Evolutionary conservation across 2,797 vertebrate genomes (phyloP), one percentile per base, ranked within the genome.

Genomic region (Phrynocephalus vlangalii): DNA sequence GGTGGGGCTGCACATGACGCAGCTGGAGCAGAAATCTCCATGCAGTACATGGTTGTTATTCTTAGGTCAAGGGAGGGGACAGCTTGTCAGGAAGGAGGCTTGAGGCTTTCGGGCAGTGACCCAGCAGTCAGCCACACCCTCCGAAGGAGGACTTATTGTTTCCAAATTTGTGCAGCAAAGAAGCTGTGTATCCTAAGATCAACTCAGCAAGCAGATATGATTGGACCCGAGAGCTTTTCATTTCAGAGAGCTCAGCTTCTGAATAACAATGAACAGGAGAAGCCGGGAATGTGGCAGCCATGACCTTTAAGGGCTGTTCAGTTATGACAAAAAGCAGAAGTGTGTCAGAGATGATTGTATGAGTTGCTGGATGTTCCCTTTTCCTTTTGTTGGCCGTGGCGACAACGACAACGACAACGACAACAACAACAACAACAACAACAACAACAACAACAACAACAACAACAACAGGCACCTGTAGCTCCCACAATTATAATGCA

Each of bases 11-110:
- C 82, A 50, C 71, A 75, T 52, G 7, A 79, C 0, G 9, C 52
- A 6, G 84, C 56, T 7, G 2, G 82, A 85, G 44, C 66, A 18
- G 1, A 0, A 4, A 26, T 15, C 4, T 82, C 38, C 38, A 44
- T 44, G 48, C 70, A 30, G 10, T 60, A 67, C 73, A 86, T 82
- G 77, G 91, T 68, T 73, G 90, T 86, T 92, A 72, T 86, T 79
- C 73, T 87, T 88, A 86, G 86, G 73, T 82, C 0, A 0, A 1
- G 72, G 56, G 30, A 0, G 0, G 86, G 48, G 0, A 0, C 86
- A 68, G 0, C 0, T 79, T 91, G 84, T 87, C 90, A 90, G 79
- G 72, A 84, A 84, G 48, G 52, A 85, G 38, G 26, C 85, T 76
- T 38, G 24, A 79, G 76, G 60, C 60, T 82, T 82, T 2, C 2